Conservation (phyloP, 2,113 vertebrate genomes). For the Aegotheles bennettii region DNA sequence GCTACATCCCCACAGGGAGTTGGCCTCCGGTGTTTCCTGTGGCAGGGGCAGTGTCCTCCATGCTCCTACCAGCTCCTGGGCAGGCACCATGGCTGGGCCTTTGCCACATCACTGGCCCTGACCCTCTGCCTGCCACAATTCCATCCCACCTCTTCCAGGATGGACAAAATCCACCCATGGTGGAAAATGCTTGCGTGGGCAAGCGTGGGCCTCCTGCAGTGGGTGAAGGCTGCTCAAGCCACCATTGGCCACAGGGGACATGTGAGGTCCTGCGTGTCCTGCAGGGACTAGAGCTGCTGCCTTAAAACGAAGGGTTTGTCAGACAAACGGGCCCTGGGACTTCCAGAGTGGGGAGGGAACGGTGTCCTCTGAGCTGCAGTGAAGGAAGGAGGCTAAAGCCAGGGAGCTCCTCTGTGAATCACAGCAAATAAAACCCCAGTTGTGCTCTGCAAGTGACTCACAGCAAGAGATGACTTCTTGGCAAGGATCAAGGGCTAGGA, state of each 20-base stretch:
- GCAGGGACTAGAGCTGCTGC: neutral
- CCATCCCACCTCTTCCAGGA: neutral
- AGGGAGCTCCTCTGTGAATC: neutral
- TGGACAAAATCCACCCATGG: accelerated
- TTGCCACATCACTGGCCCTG: too few relatives aligned
- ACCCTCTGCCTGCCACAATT: neutral
- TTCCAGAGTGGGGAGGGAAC: neutral
- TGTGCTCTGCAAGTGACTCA: neutral
- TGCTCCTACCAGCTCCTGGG: neutral
- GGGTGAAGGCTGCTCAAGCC: too few relatives aligned
- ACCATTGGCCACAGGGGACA: accelerated
- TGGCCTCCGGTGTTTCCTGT: too few relatives aligned
- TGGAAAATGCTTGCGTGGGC: too few relatives aligned
- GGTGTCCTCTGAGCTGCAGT: neutral
- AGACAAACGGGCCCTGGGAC: neutral
- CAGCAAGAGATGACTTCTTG: neutral
- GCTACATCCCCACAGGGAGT: too few relatives aligned
- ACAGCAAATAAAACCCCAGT: neutral
- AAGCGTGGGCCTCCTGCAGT: too few relatives aligned
- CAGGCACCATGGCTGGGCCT: too few relatives aligned
- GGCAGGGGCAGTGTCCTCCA: neutral
- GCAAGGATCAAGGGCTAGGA: neutral
- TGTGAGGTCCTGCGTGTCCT: accelerated
- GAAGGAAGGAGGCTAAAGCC: neutral
- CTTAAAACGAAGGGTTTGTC: neutral